Conservation (phyloP, 2,113 vertebrate genomes). For the Bos taurus region ARS-UCD2.0 NC_037328.1:61400001-61400500, state of each 20-base stretch:
- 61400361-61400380: neutral
- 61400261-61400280: neutral
- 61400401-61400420: neutral
- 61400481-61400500: neutral
- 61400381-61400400: neutral
- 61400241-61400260: neutral
- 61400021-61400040: neutral
- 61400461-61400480: neutral
- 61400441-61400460: neutral
- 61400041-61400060: neutral
- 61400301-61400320: neutral
- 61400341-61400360: neutral
- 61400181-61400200: neutral
- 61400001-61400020: neutral
- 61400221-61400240: neutral
- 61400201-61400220: neutral
- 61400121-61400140: neutral
- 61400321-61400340: neutral
- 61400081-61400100: neutral
- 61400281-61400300: neutral
- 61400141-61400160: neutral
- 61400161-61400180: neutral
- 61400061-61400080: neutral
- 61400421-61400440: neutral
- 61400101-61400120: neutral